Conservation (phyloP, 2,888 invertebrate genomes). For the Apamea crenata region DNA sequence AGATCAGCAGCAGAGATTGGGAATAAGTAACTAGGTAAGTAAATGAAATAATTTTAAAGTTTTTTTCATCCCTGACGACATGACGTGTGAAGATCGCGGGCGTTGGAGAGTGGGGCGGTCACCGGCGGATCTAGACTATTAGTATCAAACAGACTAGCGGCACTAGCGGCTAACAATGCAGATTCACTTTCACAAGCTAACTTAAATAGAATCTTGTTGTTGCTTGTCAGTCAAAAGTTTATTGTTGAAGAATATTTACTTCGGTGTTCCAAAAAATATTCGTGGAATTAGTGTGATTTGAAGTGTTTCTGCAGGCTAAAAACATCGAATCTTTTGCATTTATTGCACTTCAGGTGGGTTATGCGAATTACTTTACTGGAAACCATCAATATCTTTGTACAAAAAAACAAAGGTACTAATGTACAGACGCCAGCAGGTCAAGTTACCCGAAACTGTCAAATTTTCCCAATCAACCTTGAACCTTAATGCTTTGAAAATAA, state of each 20-base stretch:
- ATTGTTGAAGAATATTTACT: not conserved
- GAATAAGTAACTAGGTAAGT: too few relatives aligned
- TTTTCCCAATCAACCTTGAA: too few relatives aligned
- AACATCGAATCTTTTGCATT: not conserved
- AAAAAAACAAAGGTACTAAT: too few relatives aligned
- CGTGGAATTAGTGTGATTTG: not conserved
- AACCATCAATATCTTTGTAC: too few relatives aligned
- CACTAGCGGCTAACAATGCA: too few relatives aligned
- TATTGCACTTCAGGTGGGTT: not conserved
- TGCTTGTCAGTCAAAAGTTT: too few relatives aligned
- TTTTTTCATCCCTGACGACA: not conserved
- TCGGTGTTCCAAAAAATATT: not conserved
- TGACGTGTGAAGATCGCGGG: not conserved
- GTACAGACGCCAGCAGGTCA: too few relatives aligned
- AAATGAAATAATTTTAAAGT: not conserved
- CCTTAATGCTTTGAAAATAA: too few relatives aligned
- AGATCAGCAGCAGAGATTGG: too few relatives aligned
- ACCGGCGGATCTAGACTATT: not conserved
- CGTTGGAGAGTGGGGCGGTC: not conserved
- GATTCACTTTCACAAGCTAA: not conserved
- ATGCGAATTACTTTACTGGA: not conserved
- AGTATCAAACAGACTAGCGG: too few relatives aligned
- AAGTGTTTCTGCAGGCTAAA: not conserved
- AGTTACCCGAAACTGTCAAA: too few relatives aligned
- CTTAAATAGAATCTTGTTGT: too few relatives aligned